Evolutionary conservation across 92 coral and sea anemone species (phyloP).

Genomic region (Virgularia gustaviana): DNA sequence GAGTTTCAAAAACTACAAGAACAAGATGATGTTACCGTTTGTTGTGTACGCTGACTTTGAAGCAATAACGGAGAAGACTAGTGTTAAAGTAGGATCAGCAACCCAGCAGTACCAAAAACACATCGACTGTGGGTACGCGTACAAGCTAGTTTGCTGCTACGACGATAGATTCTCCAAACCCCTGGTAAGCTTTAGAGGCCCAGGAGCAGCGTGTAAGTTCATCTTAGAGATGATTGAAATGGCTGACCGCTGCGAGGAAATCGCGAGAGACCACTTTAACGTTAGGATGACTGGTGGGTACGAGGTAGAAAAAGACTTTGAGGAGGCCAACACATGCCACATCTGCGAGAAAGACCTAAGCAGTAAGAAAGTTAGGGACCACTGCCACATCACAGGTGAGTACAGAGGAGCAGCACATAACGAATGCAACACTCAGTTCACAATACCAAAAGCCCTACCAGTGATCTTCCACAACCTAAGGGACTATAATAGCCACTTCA

Average conservation of each 20-base stretch:
- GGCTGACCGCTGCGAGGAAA: background rate
- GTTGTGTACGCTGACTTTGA: too few relatives aligned
- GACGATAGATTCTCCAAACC: background rate
- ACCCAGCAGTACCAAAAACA: too few relatives aligned
- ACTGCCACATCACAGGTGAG: constrained; percentile 7
- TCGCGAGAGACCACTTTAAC: background rate
- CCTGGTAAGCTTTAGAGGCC: background rate
- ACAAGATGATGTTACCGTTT: too few relatives aligned
- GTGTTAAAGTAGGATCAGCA: too few relatives aligned
- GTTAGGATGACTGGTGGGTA: background rate
- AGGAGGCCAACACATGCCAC: constrained; percentile 2
- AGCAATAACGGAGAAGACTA: too few relatives aligned
- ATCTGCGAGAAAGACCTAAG: constrained; percentile 3
- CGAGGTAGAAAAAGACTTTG: background rate
- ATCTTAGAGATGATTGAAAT: background rate
- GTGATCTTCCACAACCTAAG: constrained; percentile 43
- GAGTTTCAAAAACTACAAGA: too few relatives aligned
- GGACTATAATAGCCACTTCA: constrained; percentile 38
- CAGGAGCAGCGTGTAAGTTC: background rate
- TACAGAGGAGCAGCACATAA: constrained; percentile 48
- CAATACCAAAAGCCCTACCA: constrained; percentile 27
- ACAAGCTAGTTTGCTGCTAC: constrained; percentile 6
- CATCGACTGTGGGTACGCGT: background rate
- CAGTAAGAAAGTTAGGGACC: background rate
- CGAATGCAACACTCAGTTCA: constrained; percentile 34